Base-by-base conservation (phyloP, 1,140 invertebrate species). In the Octopus sinensis region DNA sequence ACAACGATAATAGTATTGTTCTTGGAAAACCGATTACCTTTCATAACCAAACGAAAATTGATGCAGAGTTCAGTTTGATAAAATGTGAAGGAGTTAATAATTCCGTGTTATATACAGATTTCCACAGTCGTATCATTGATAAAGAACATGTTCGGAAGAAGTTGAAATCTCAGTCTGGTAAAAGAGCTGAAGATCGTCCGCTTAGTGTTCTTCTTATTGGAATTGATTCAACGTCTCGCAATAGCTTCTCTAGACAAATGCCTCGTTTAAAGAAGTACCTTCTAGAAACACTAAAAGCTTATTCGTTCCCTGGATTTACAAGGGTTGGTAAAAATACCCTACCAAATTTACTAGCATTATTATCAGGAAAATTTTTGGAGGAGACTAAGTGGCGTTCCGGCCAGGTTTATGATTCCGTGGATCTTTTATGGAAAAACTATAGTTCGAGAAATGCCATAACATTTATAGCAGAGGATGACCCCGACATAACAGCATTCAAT, bases 231-330 rank as follows among this genome's bases (percentile, higher is more conserved):
- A 93, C 97, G 3, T 97, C 96, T 0, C 92, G 95, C 76, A 91
- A 96, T 77, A 96, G 97, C 90, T 94, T 96, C 81, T 93, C 94
- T 76, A 92, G 96, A 30, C 94, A 95, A 81, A 95, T 97, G 94
- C 94, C 94, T 0, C 92, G 92, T 85, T 95, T 95, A 0, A 89
- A 93, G 0, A 85, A 90, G 2, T 93, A 92, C 84, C 91, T 96
- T 0, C 84, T 87, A 84, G 17, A 86, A 4, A 82, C 87, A 43
- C 79, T 90, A 53, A 80, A 79, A 4, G 88, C 87, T 7, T 82
- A 90, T 81, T 89, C 90, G 78, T 85, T 89, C 83, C 78, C 83
- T 6, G 89, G 89, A 2, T 90, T 90, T 81, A 90, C 88, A 81
- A 90, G 90, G 81, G 68, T 73, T 23, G 68, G 68, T 17, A 4